Base-by-base conservation (phyloP, 2,888 invertebrate genomes). In the Crossocerus cetratus region DNA sequence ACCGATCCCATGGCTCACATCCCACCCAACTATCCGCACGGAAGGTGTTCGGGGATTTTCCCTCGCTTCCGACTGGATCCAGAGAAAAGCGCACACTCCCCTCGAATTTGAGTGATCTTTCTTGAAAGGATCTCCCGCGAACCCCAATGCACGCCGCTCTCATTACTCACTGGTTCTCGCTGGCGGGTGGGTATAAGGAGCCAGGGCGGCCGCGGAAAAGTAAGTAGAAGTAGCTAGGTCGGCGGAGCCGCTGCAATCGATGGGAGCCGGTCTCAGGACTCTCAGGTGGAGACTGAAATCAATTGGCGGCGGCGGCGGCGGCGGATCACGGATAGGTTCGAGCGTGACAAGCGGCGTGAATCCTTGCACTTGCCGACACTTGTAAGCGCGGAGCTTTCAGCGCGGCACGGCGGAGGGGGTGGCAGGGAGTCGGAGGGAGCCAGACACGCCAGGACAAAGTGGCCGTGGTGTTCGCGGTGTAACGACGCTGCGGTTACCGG, bases 361-460 rank as follows among this genome's bases (percentile, higher is more conserved):
- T 81, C 79, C 71, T 81, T 67, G 72, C 74, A 69, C 65, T 64
- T 72, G 73, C 67, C 76, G 71, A 81, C 80, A 79, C 82, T 82
- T 79, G 80, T 81, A 82, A 82, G 79, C 14, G 49, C 72, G 76
- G 56, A 67, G 74, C 82, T 81, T 76, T 80, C 78, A 32, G 32
- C 32, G 32, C 8, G 32, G 32, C 5, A 32, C 5, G 32, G 32
- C 5, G 32, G 32, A 32, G 32, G 5, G 32, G 32, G 8, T 4
- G 32, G 11, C 11, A 32, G 32, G 32, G 32, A 66, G 44, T 61
- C 69, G 66, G 69, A 72, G 76, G 79, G 60, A 66, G 65, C 72
- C 72, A 71, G 72, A 81, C 73, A 76, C 62, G 76, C 55, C 49
- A 71, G 63, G 82, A 84, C 82, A 84, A 84, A 84, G 84, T 81